These are phyloP conservation scores for Meliscaeva auricollis DNA, from an alignment of 2,888 invertebrate species.

Conservation along the genomic window DNA sequence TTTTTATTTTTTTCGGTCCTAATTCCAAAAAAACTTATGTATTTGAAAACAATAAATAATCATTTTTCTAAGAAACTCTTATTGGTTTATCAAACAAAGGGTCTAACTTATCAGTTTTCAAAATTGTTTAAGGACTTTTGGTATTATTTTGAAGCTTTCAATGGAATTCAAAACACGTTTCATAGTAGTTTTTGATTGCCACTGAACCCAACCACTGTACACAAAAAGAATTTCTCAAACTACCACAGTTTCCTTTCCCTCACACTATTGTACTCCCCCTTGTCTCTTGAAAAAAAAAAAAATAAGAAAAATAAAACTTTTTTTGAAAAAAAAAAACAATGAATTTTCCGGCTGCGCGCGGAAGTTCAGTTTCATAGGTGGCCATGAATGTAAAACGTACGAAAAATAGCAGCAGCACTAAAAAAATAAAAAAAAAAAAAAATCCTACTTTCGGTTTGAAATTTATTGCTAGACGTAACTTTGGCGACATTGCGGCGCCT, in stretches of 20 bases:
- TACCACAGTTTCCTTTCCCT: constrained; percentile 34
- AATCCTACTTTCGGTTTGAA: constrained; percentile 65
- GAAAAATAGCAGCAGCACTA: constrained; percentile 12
- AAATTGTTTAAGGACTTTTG: not conserved
- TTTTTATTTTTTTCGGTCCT: too few species aligned
- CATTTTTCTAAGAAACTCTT: too few species aligned
- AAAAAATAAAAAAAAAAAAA: constrained; percentile 15
- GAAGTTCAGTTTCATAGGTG: constrained; percentile 74
- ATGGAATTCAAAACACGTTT: too few species aligned
- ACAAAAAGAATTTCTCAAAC: too few species aligned
- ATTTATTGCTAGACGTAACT: constrained; percentile 76
- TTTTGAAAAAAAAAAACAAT: constrained; percentile 67
- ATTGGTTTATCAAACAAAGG: not conserved
- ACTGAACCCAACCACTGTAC: constrained; percentile 37
- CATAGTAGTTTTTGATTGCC: not conserved
- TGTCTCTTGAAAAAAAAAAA: not conserved
- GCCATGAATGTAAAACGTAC: constrained; percentile 74
- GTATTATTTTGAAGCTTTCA: too few species aligned
- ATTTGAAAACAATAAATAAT: too few species aligned
- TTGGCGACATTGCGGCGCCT: constrained; percentile 73
- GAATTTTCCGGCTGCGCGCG: constrained; percentile 76
- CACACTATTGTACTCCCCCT: too few species aligned
- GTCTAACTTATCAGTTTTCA: not conserved
- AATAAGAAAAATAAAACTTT: constrained; percentile 48
- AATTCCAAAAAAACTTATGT: too few species aligned